Evolutionary conservation across 2,888 invertebrate species (phyloP).

Genomic region (Alitta virens): DNA sequence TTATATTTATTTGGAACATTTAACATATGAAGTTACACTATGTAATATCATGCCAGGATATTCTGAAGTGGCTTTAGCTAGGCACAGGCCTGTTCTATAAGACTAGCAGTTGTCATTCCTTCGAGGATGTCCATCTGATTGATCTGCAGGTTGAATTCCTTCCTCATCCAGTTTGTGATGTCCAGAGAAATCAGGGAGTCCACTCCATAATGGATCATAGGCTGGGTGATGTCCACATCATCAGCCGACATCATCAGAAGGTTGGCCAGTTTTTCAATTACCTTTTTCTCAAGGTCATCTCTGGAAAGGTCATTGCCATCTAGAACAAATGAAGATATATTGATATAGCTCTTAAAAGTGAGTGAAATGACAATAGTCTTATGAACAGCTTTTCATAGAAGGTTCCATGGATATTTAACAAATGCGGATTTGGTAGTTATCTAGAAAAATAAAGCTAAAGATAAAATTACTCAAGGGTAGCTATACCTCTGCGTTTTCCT

Average conservation of each 20-base stretch:
- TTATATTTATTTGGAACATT: too few species aligned
- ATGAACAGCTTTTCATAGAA: too few species aligned
- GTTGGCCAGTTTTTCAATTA: not conserved
- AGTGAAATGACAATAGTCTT: too few species aligned
- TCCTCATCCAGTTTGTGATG: conserved; percentile 12
- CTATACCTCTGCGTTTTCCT: not conserved
- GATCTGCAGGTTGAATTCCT: conserved; percentile 11
- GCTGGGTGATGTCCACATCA: conserved; percentile 1
- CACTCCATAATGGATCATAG: conserved; percentile 8
- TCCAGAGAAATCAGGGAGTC: conserved; percentile 12
- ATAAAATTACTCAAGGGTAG: not conserved
- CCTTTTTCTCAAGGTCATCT: conserved; percentile 3
- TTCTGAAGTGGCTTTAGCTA: not conserved
- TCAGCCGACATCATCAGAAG: conserved; percentile 10
- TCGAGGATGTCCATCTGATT: conserved; percentile 13
- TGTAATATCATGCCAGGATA: too few species aligned
- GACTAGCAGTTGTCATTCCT: conserved; percentile 1
- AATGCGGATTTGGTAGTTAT: too few species aligned
- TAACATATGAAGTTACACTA: too few species aligned
- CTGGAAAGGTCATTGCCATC: not conserved
- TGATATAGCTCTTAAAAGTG: too few species aligned
- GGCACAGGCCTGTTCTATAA: not conserved
- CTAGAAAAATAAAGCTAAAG: too few species aligned
- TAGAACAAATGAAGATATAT: not conserved
- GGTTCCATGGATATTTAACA: too few species aligned